phyloP scores from a whole-genome alignment of 2,888 invertebrate species.

The Celastrina argiolus region DNA sequence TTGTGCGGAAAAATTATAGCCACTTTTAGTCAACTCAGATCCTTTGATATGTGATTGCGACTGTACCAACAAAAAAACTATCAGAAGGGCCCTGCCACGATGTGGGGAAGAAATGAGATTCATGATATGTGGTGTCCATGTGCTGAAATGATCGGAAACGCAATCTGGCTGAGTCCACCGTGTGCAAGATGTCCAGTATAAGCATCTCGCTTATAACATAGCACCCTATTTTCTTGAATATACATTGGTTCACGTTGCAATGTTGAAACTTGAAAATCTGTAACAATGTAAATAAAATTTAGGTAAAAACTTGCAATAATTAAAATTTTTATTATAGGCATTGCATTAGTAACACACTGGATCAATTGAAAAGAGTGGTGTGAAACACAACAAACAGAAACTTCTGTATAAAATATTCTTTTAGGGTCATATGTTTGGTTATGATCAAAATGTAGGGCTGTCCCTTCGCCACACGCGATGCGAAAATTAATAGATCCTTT shows the following conservation, averaged over 20 bases:
- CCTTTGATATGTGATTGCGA: constrained; percentile 47
- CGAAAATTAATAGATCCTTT: no score
- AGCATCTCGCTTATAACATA: constrained; percentile 51
- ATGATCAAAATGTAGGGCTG: no score
- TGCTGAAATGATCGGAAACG: constrained; percentile 38
- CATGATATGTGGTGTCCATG: constrained; percentile 69
- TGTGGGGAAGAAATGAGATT: constrained; percentile 55
- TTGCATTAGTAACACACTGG: no score
- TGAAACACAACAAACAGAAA: no score
- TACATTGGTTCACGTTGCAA: constrained; percentile 52
- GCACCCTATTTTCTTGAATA: constrained; percentile 71
- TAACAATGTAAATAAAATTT: constrained; percentile 21
- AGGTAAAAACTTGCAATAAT: no score
- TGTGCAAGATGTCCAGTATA: constrained; percentile 19
- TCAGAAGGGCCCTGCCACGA: constrained; percentile 21
- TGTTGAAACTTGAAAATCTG: constrained; percentile 25
- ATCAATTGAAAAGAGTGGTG: no score
- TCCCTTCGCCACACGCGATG: no score
- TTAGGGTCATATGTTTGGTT: no score
- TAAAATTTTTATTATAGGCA: no score
- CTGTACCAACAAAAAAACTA: constrained; percentile 22
- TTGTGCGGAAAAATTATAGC: constrained; percentile 15
- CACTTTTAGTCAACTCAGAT: constrained; percentile 20
- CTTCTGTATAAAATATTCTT: no score
- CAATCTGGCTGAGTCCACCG: constrained; percentile 22